Conservation (phyloP, 1,140 invertebrate genomes). For the Drosophila suzukii region DNA sequence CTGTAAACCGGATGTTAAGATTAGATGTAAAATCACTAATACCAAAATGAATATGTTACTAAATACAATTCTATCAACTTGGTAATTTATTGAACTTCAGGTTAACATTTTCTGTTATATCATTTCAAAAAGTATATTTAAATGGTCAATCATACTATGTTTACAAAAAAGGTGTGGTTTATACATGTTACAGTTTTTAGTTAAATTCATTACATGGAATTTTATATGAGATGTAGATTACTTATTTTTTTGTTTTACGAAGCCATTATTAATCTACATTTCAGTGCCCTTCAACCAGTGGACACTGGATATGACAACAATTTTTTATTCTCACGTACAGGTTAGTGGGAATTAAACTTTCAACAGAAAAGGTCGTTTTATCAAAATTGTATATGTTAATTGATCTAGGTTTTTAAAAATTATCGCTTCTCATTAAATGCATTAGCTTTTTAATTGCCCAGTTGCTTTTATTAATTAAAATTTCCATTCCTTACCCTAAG, state of each 20-base stretch:
- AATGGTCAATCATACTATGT: not conserved
- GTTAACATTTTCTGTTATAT: not conserved
- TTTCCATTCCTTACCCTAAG: not conserved
- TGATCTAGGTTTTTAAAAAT: no score
- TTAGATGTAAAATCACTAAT: no score
- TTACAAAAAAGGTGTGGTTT: not conserved
- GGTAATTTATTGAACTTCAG: slow-evolving; percentile 9
- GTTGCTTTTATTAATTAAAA: not conserved
- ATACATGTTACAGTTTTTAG: not conserved
- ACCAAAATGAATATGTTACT: no score
- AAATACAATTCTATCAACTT: not conserved
- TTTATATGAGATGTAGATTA: not conserved
- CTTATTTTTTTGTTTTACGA: slow-evolving; percentile 16
- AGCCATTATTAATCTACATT: slow-evolving; percentile 21
- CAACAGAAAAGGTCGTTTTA: not conserved
- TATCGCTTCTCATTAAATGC: no score
- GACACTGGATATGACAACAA: slow-evolving; percentile 33
- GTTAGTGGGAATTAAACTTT: slow-evolving; percentile 14
- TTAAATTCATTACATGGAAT: not conserved
- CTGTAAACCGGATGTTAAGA: no score
- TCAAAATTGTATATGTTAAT: no score
- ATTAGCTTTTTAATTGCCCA: no score
- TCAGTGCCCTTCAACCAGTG: slow-evolving; percentile 26
- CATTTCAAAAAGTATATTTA: not conserved
- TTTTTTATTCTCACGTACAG: slow-evolving; percentile 21